A percentile compares a stretch with the other conserved stretches of the same genome.
These are phyloP conservation scores for Melanophora roralis DNA, from an alignment of 2,888 invertebrate genomes.

Conservation along the genomic window DNA sequence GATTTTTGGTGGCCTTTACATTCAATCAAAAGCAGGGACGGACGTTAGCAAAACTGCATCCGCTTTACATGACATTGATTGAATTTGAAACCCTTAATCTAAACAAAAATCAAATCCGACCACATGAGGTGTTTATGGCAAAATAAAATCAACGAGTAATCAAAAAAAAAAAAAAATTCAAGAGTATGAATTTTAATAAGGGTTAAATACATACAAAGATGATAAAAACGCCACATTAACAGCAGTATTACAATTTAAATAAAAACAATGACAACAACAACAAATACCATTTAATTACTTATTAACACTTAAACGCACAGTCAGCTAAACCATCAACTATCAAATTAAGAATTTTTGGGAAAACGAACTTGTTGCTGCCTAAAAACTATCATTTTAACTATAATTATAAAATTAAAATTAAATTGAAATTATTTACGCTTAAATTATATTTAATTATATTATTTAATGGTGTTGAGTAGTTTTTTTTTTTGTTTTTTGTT, in stretches of 20 bases:
- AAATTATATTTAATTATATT: conserved; percentile 29
- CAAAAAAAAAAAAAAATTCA: background rate
- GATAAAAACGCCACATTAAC: background rate
- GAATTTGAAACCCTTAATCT: conserved; percentile 43
- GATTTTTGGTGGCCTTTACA: background rate
- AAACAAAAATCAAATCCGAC: background rate
- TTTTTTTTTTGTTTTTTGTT: background rate
- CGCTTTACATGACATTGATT: conserved; percentile 47
- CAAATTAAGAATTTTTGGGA: background rate
- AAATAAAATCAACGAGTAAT: conserved; percentile 28
- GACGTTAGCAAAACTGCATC: background rate
- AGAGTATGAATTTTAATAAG: background rate
- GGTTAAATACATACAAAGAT: background rate
- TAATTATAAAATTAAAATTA: conserved; percentile 59
- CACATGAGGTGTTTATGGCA: conserved; percentile 3
- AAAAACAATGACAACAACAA: background rate
- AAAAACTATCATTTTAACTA: conserved; percentile 41
- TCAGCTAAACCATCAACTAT: background rate
- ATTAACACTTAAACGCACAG: conserved; percentile 30
- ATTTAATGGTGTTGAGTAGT: conserved; percentile 38
- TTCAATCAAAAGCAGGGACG: background rate
- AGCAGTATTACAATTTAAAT: background rate
- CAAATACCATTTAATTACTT: conserved; percentile 41
- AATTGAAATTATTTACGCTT: conserved; percentile 61
- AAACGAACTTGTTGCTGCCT: background rate